A percentile compares a stretch with the other conserved stretches of the same genome.
Conservation (phyloP, 2,797 vertebrate genomes). For the Falco naumanni region DNA sequence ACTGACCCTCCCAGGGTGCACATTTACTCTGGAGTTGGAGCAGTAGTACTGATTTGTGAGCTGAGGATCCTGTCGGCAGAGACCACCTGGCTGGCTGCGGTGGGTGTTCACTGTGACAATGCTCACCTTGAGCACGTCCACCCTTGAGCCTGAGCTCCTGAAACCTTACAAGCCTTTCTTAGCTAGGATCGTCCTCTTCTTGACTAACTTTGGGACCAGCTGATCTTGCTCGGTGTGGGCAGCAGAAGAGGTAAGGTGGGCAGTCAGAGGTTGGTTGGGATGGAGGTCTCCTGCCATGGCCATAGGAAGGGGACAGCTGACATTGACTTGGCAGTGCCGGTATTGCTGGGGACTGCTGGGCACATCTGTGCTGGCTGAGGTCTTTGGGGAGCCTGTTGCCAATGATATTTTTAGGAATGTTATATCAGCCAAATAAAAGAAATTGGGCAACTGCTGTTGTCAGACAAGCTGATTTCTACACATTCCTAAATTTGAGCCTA, state of each 20-base stretch:
- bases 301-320: neutral
- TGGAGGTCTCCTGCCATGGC: rapidly evolving
- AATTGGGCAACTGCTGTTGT: neutral
- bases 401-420: neutral
- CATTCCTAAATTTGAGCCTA: neutral
- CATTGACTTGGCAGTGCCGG: neutral
- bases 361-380: rapidly evolving
- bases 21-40: neutral
- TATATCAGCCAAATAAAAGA: neutral
- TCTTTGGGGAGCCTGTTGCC: neutral
- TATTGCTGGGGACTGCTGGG: neutral
- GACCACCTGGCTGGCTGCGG: neutral
- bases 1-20: neutral
- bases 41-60: neutral
- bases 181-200: neutral
- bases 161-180: neutral
- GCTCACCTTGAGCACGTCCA: neutral
- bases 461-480: neutral
- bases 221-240: neutral
- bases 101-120: neutral
- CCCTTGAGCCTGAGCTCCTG: neutral
- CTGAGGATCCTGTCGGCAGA: neutral
- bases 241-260: neutral
- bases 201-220: neutral
- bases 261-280: neutral